phyloP scores from a whole-genome alignment of 2,113 vertebrate genomes.

The Solea senegalensis region DNA sequence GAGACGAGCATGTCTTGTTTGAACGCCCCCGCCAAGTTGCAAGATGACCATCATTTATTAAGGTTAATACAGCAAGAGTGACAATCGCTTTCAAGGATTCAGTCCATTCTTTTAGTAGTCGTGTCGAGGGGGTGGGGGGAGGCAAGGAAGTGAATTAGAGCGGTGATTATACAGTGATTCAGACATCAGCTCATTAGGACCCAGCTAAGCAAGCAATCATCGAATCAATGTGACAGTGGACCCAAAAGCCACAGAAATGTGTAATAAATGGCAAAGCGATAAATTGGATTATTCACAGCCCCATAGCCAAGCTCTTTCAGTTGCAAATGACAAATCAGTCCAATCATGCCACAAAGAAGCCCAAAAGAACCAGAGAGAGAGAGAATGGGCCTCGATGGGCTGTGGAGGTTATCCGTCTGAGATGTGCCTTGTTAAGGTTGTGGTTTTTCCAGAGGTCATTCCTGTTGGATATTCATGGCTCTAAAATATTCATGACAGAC shows the following conservation, averaged over 20 bases:
- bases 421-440: conserved; percentile 51
- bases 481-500: conserved; percentile 75
- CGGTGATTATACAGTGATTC: conserved; percentile 80
- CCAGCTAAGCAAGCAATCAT: conserved; percentile 82
- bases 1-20: too few species aligned
- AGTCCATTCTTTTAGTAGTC: conserved; percentile 55
- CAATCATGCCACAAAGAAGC: conserved; percentile 62
- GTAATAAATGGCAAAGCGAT: conserved; percentile 81
- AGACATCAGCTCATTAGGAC: conserved; percentile 80
- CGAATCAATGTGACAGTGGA: conserved; percentile 75
- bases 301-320: conserved; percentile 71
- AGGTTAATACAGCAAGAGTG: conserved; percentile 37
- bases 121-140: conserved; percentile 62
- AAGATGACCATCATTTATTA: conserved; percentile 43
- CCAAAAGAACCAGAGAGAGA: conserved; percentile 39
- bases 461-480: conserved; percentile 55
- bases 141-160: conserved; percentile 76
- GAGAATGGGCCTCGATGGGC: conserved; percentile 35
- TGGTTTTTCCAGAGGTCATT: conserved; percentile 63
- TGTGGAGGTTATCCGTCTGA: conserved; percentile 50
- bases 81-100: conserved; percentile 47
- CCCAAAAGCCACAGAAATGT: conserved; percentile 81
- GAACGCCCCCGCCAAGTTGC: background rate
- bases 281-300: conserved; percentile 78
- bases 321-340: conserved; percentile 79